These are phyloP conservation scores for Xiphydria camelus DNA, from an alignment of 2,888 invertebrate genomes.

Conservation along the genomic window DNA sequence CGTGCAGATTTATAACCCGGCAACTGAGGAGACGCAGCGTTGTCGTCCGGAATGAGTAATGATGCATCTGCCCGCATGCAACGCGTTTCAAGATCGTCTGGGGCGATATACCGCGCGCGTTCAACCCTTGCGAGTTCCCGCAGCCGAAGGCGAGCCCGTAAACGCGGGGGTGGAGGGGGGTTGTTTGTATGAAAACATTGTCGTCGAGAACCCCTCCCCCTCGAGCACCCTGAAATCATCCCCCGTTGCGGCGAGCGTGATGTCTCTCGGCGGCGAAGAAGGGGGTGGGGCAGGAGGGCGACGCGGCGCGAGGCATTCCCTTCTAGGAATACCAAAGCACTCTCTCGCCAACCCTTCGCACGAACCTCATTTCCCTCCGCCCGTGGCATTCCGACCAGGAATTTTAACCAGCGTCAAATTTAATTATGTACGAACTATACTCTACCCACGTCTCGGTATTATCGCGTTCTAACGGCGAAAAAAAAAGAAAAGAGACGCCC, in stretches of 20 bases:
- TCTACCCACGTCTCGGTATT: slow-evolving; percentile 3
- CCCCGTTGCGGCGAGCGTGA: no score
- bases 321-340: slow-evolving; percentile 11
- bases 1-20: slow-evolving; percentile 38
- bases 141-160: slow-evolving; percentile 18
- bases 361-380: not conserved
- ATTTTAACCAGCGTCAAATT: slow-evolving; percentile 15
- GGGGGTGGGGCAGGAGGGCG: no score
- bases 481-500: no score
- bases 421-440: slow-evolving; percentile 11
- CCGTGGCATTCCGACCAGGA: slow-evolving; percentile 1
- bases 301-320: not conserved
- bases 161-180: no score
- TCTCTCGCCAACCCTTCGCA: slow-evolving; percentile 4
- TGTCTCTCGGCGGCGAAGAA: no score
- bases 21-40: slow-evolving; percentile 31
- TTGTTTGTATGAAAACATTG: slow-evolving; percentile 33
- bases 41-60: slow-evolving; percentile 43
- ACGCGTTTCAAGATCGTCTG: slow-evolving; percentile 27
- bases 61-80: slow-evolving; percentile 40
- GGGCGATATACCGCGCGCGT: slow-evolving; percentile 27
- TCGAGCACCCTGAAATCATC: no score
- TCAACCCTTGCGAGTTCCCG: slow-evolving; percentile 25
- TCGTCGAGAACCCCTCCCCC: no score
- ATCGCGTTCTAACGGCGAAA: no score